phyloP scores from a whole-genome alignment of 2,888 invertebrate species.

The Macrophya alboannulata region DNA sequence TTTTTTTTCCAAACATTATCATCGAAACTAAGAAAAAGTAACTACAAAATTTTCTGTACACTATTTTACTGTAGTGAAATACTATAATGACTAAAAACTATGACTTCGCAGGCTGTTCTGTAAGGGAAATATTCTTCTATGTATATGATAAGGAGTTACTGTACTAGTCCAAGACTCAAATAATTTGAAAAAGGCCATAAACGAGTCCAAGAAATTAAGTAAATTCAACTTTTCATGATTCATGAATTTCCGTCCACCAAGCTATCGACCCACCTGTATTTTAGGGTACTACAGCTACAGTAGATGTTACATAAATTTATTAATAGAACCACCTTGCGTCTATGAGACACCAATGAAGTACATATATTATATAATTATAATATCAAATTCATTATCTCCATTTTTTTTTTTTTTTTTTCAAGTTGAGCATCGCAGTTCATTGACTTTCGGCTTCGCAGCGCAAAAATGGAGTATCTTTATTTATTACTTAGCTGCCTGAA shows the following conservation, averaged over 20 bases:
- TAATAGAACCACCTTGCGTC: constrained; percentile 45
- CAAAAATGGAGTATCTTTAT: constrained; percentile 47
- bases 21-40: not conserved
- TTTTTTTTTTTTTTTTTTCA: constrained; percentile 11
- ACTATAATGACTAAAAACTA: not conserved
- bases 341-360: constrained; percentile 48
- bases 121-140: not conserved
- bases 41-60: constrained; percentile 15
- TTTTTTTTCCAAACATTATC: not conserved
- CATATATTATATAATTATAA: constrained; percentile 46
- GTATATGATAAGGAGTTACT: not conserved
- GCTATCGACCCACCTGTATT: constrained; percentile 45
- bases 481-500: constrained; percentile 52
- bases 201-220: not conserved
- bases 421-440: constrained; percentile 50
- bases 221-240: constrained; percentile 36
- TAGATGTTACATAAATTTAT: constrained; percentile 39
- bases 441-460: constrained; percentile 47
- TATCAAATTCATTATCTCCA: constrained; percentile 41
- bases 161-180: not conserved
- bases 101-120: not conserved
- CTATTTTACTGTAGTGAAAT: not conserved
- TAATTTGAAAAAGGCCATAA: not conserved
- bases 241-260: constrained; percentile 45
- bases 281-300: constrained; percentile 19